Evolutionary conservation across 2,797 vertebrate species (phyloP).

Genomic region (Echiichthys vipera): DNA sequence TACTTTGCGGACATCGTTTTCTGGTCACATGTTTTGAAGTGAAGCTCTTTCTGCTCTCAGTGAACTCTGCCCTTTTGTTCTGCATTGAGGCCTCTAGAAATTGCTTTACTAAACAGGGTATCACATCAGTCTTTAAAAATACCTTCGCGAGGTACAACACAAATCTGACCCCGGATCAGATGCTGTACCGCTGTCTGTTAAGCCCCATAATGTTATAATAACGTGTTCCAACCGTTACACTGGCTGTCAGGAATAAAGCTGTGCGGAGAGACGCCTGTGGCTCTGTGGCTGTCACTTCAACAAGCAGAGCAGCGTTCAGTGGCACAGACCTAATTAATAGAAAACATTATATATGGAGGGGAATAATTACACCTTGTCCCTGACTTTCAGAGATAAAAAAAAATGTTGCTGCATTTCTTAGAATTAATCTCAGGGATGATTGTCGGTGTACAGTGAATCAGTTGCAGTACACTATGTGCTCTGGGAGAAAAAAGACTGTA

Average conservation of each 20-base stretch:
- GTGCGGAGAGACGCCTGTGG: conserved; percentile 40
- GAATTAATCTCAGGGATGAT: conserved; percentile 55
- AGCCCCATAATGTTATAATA: conserved; percentile 64
- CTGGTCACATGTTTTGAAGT: conserved; percentile 53
- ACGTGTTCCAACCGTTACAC: conserved; percentile 25
- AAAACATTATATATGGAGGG: conserved; percentile 52
- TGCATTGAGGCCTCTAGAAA: conserved; percentile 66
- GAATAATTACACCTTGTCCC: conserved; percentile 64
- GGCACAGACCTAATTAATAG: conserved; percentile 60
- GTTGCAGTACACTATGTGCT: conserved; percentile 61
- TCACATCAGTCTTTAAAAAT: conserved; percentile 65
- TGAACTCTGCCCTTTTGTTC: conserved; percentile 75
- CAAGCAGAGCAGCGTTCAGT: conserved; percentile 29
- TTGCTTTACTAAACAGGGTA: conserved; percentile 66
- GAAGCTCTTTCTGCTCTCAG: conserved; percentile 50
- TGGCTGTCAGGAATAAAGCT: conserved; percentile 49
- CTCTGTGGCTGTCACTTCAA: conserved; percentile 45
- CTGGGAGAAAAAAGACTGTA: conserved; percentile 25
- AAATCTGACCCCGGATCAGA: conserved; percentile 63
- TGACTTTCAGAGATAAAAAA: conserved; percentile 48
- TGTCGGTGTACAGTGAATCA: conserved; percentile 61
- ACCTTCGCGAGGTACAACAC: conserved; percentile 52
- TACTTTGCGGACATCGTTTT: conserved; percentile 58
- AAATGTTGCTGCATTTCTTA: conserved; percentile 46
- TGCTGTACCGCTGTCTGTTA: conserved; percentile 40